Evolutionary conservation across 1,140 invertebrate species (phyloP).

Genomic region (Procambarus clarkii): DNA sequence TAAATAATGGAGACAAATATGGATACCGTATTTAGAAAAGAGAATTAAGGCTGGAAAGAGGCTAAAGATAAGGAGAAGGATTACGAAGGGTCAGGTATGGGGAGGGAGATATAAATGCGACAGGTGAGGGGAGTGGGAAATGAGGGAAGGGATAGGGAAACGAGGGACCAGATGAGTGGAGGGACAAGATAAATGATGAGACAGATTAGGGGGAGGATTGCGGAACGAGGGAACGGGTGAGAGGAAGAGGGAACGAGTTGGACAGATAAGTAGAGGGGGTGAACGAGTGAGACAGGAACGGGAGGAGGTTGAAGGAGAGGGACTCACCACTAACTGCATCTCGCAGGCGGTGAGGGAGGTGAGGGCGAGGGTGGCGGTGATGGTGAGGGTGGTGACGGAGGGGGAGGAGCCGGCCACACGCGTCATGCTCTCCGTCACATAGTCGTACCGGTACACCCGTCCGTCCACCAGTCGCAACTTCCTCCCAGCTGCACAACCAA

Average conservation of each 20-base stretch:
- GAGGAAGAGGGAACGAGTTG: too few relatives aligned
- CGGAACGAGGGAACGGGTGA: too few relatives aligned
- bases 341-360: constrained; percentile 62
- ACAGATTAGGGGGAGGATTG: too few relatives aligned
- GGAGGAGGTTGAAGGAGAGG: neutral
- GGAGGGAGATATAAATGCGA: too few relatives aligned
- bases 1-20: too few relatives aligned
- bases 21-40: neutral
- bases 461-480: constrained; percentile 47
- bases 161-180: too few relatives aligned
- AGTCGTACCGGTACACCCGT: constrained; percentile 46
- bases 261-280: neutral
- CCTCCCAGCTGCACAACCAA: constrained; percentile 11
- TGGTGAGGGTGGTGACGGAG: constrained; percentile 29
- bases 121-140: too few relatives aligned
- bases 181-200: too few relatives aligned
- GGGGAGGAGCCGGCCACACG: constrained; percentile 40
- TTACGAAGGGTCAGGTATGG: too few relatives aligned
- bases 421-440: constrained; percentile 40
- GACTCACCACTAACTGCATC: constrained; percentile 51
- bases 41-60: neutral
- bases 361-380: constrained; percentile 32
- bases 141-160: too few relatives aligned
- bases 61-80: neutral
- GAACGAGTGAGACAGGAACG: neutral